phyloP scores from a whole-genome alignment of 1,140 invertebrate species.

The Temnothorax longispinosus region DNA sequence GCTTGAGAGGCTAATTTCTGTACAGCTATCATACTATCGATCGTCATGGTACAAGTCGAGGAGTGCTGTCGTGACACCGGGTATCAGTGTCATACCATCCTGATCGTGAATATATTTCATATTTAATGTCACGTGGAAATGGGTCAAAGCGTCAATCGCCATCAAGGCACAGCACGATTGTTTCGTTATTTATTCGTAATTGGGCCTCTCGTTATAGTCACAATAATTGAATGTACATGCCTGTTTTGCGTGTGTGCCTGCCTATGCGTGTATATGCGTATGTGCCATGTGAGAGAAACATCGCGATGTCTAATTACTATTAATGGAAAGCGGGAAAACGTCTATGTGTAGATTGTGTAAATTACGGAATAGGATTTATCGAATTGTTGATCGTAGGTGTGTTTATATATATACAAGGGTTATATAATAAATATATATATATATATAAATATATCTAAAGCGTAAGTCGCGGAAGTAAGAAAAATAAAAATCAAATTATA shows the following conservation, averaged over 20 bases:
- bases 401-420: conserved; percentile 64
- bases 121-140: conserved; percentile 52
- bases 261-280: background rate
- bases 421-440: conserved; percentile 54
- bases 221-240: conserved; percentile 22
- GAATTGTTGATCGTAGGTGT: conserved; percentile 77
- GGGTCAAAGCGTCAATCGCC: conserved; percentile 20
- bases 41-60: background rate
- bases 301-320: conserved; percentile 65
- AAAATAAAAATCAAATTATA: conserved; percentile 61
- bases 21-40: conserved; percentile 13
- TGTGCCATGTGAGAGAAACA: conserved; percentile 23
- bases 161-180: conserved; percentile 14
- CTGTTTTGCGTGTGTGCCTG: conserved; percentile 18
- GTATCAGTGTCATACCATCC: conserved; percentile 8
- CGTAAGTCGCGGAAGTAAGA: conserved; percentile 58
- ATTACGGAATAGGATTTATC: conserved; percentile 71
- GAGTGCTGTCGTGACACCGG: conserved; percentile 7
- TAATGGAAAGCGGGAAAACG: conserved; percentile 52
- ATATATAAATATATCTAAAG: conserved; percentile 52
- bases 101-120: conserved; percentile 10
- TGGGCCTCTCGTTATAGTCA: conserved; percentile 50
- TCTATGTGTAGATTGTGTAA: conserved; percentile 77
- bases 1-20: conserved; percentile 24
- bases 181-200: conserved; percentile 52